Evolutionary conservation across 1,140 invertebrate genomes (phyloP), one percentile per base, ranked within the genome.

Genomic region (Drosophila punjabiensis): DNA sequence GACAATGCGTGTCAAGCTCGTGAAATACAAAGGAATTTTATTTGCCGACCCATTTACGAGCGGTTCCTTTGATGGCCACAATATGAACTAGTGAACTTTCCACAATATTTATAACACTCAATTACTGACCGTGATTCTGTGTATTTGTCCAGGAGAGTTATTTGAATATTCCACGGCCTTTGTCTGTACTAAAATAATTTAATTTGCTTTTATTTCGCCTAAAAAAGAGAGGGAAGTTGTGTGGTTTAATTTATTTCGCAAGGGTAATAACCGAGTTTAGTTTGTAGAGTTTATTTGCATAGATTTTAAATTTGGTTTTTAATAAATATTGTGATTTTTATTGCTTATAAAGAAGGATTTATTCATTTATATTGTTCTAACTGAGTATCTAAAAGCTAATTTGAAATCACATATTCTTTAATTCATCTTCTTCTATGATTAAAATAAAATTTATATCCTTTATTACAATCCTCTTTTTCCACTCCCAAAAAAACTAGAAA

Each of bases 81-180:
- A 45, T 35, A 71, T 71, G 68, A 39, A 71, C 48, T 43, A 53
- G 67, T 39, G 18, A 66, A 70, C 47, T 69, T 56, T 71, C 33
- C 65, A 58, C 68, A 50, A 50, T 69, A 69, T 47, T 68, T 69
- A 56, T 71, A 58, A 71, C 64, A 71, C 64, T 69, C 64, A 69
- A 71, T 69, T 58, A 71, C 37, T 24, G 24, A 24, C 65, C 24
- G n/a, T 68, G 67, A 70, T 35, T 70, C 28, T 33, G 52, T 37
- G 55, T 58, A 20, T n/a, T n/a, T 39, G 37, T 28, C 33, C 8
- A 43, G 39, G 32, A 4, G 13, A 45, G 30, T 28, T 45, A 30
- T 65, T 64, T 64, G 6, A 64, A 67, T 67, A 45, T 28, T 16
- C 3, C 14, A 8, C 30, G 8, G 16, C 5, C 14, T 13, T 18